Base-by-base conservation (phyloP, 2,797 vertebrate species). In the Coranthus polyacanthus region DNA sequence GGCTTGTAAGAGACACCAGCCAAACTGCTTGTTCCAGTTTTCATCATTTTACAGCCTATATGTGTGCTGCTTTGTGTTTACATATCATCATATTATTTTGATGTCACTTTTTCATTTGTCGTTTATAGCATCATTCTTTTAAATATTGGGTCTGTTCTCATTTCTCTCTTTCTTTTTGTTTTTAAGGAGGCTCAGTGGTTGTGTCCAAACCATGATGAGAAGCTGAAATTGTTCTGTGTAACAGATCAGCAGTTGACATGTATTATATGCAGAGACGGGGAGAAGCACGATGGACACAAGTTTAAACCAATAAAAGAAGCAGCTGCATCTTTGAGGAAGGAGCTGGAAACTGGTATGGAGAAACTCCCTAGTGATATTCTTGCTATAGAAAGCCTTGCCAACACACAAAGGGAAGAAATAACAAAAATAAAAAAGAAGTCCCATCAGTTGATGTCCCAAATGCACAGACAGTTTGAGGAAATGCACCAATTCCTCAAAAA, bases 161-260 rank as follows among this genome's bases (percentile, higher is more conserved):
- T 38, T 38, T 38, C 4, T 38, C 37, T 13, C 37, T 12, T 43
- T 4, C 1, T n/a, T 39, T 17, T n/a, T 38, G 6, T 43, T 26
- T 49, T 13, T 29, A 10, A 80, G 81, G 52, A 0, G 15, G 26
- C 7, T n/a, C 16, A 66, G 2, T 32, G 20, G 6, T 42, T 87
- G 34, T 91, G 89, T 13, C 54, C n/a, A 0, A 83, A 93, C 17
- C 92, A 92, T 8, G 72, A 86, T 1, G 92, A 92, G 55, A 90
- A 76, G 57, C 66, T 92, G 45, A 92, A 91, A 51, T 59, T 92
- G 4, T 92, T 89, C 65, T 92, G 91, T 26, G 46, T 91, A 65
- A 92, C 89, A 0, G 90, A 92, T 60, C 85, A 85, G 73, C 78
- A 79, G 66, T 47, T 92, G 37, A 59, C 76, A 5, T 92, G 90